These are phyloP conservation scores for Sitodiplosis mosellana DNA, from an alignment of 1,140 invertebrate genomes.

Conservation along the genomic window DNA sequence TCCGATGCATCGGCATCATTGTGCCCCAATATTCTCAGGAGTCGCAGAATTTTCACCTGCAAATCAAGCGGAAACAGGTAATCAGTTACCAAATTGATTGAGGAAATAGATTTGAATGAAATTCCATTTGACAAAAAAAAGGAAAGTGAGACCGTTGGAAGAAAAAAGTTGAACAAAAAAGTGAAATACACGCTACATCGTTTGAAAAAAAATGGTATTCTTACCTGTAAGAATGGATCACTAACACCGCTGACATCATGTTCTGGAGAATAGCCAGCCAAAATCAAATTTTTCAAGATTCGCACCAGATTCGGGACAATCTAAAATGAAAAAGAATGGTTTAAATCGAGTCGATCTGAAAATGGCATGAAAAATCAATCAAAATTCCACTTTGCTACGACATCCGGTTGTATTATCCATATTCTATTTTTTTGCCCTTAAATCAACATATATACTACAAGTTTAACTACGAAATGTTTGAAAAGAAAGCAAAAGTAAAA, in stretches of 20 bases:
- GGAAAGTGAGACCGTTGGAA: background rate
- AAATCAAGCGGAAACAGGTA: constrained; percentile 10
- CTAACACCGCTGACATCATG: constrained; percentile 99
- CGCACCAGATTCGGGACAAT: constrained; percentile 95
- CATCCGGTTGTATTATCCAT: too few species aligned
- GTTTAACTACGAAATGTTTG: background rate
- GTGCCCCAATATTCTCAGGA: constrained; percentile 84
- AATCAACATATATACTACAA: too few species aligned
- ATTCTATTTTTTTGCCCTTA: too few species aligned
- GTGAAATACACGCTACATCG: background rate
- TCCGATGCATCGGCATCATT: constrained; percentile 95
- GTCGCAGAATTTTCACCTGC: constrained; percentile 88
- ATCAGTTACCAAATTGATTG: background rate
- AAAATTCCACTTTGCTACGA: too few species aligned
- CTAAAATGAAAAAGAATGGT: constrained; percentile 30
- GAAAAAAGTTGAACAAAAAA: background rate
- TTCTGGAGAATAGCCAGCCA: constrained; percentile 97
- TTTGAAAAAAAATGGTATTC: background rate
- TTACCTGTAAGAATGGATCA: constrained; percentile 94
- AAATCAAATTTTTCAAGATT: constrained; percentile 93
- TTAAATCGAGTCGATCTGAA: background rate
- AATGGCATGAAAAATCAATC: background rate
- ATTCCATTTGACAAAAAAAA: background rate
- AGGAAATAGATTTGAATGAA: background rate
- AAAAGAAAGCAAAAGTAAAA: background rate